Evolutionary conservation across 92 coral and sea anemone genomes (phyloP).

Genomic region (Porites divaricata): DNA sequence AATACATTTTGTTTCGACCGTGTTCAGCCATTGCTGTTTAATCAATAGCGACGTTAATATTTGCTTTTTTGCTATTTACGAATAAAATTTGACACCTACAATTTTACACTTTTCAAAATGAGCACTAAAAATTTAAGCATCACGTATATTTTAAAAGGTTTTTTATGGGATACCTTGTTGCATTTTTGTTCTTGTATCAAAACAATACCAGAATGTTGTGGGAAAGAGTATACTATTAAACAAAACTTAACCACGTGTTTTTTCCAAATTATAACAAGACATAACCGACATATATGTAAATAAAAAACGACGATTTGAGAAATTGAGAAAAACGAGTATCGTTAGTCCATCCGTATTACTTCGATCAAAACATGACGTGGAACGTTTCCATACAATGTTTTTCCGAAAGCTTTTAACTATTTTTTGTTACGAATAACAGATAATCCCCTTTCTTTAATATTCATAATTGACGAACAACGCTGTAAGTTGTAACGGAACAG

Average conservation of each 20-base stretch:
- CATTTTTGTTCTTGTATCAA: not conserved
- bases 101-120: not conserved
- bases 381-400: not conserved
- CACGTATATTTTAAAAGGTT: not conserved
- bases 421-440: constrained; percentile 5
- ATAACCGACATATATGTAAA: constrained; percentile 26
- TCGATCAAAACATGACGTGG: not conserved
- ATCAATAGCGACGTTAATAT: constrained; percentile 17
- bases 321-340: not conserved
- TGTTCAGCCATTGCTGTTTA: constrained; percentile 16
- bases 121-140: not conserved
- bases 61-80: constrained; percentile 16
- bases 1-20: not conserved
- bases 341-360: not conserved
- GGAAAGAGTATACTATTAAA: not conserved
- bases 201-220: not conserved
- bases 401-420: not conserved
- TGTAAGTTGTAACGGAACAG: not conserved
- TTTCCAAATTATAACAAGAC: constrained; percentile 36
- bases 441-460: constrained; percentile 26
- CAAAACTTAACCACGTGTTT: constrained; percentile 34
- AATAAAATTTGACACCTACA: constrained; percentile 7
- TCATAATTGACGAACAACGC: constrained; percentile 12
- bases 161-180: not conserved
- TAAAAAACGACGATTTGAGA: constrained; percentile 24